Percentiles rank a stretch among this genome's conserved stretches.
Conservation (phyloP, 2,797 vertebrate genomes). For the Onychomys arenicola region DNA sequence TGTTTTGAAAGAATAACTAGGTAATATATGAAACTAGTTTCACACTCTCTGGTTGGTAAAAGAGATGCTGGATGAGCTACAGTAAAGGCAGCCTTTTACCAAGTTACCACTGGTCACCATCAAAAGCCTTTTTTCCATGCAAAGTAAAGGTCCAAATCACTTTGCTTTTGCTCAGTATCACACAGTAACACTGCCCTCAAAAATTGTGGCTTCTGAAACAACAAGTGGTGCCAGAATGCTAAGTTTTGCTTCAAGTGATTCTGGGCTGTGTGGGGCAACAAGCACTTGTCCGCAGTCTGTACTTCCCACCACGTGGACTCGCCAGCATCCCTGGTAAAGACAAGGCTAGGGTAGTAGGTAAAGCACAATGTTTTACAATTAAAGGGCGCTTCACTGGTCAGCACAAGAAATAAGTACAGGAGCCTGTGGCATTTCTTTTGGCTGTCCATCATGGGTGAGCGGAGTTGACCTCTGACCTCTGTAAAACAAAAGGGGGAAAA, state of each 20-base stretch:
- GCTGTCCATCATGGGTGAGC: slow-evolving; percentile 93
- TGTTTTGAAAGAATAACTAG: slow-evolving; percentile 91
- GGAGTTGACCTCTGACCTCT: slow-evolving; percentile 94
- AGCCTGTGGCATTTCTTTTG: slow-evolving; percentile 96
- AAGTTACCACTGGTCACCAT: slow-evolving; percentile 85
- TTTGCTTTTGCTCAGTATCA: slow-evolving; percentile 87
- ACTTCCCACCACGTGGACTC: slow-evolving; percentile 88
- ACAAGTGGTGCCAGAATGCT: slow-evolving; percentile 87
- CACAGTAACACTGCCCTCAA: slow-evolving; percentile 84
- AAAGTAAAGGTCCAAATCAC: slow-evolving; percentile 91
- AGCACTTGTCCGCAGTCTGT: slow-evolving; percentile 89
- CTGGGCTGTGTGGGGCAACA: slow-evolving; percentile 87
- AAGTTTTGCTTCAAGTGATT: slow-evolving; percentile 88
- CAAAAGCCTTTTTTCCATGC: slow-evolving; percentile 87
- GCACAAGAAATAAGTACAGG: slow-evolving; percentile 99
- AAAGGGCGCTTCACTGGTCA: slow-evolving; percentile 95
- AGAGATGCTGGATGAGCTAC: slow-evolving; percentile 89
- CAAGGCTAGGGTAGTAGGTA: slow-evolving; percentile 92
- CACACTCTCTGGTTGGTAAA: slow-evolving; percentile 90
- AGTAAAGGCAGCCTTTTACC: slow-evolving; percentile 91
- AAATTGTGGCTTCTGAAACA: slow-evolving; percentile 85
- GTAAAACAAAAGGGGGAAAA: slow-evolving; percentile 85
- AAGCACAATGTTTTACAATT: slow-evolving; percentile 92
- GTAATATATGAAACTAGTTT: slow-evolving; percentile 92
- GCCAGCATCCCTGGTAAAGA: slow-evolving; percentile 90